phyloP scores from a whole-genome alignment of 2,113 vertebrate species.

The Turdus rufiventris region DNA sequence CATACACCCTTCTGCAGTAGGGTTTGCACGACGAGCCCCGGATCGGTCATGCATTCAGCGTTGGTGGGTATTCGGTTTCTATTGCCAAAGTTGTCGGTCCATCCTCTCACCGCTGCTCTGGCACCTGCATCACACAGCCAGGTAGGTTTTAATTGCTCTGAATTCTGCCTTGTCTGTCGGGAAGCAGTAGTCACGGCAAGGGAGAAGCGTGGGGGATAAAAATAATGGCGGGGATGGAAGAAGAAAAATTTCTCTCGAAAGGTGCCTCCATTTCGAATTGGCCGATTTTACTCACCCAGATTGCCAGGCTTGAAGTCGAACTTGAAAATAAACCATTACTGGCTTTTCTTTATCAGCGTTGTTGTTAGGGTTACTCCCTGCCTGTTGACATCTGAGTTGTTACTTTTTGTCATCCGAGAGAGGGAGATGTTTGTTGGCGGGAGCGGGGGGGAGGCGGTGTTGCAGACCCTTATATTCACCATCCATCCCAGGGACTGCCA shows the following conservation, averaged over 20 bases:
- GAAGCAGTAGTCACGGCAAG: background rate
- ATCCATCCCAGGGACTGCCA: background rate
- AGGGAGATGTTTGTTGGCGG: background rate
- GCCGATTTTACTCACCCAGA: background rate
- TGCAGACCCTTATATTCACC: background rate
- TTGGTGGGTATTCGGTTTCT: background rate
- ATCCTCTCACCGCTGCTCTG: background rate
- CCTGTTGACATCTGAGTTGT: background rate
- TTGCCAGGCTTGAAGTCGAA: background rate
- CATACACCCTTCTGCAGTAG: background rate
- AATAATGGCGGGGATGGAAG: too few relatives aligned
- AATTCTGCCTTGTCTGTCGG: background rate
- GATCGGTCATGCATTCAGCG: background rate
- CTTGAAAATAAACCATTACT: background rate
- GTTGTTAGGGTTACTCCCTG: background rate
- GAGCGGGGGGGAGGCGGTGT: rapidly evolving
- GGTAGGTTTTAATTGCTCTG: background rate
- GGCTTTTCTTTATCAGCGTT: background rate
- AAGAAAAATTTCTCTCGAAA: background rate
- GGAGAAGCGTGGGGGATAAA: too few relatives aligned
- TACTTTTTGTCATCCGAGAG: background rate
- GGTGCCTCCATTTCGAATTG: conserved; percentile 1
- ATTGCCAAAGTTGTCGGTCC: background rate
- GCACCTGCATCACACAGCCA: background rate
- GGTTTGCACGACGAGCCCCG: rapidly evolving